A percentile compares a stretch with the other conserved stretches of the same genome.
These are phyloP conservation scores for Norana najaformis DNA, from an alignment of 2,888 invertebrate species.

Conservation along the genomic window DNA sequence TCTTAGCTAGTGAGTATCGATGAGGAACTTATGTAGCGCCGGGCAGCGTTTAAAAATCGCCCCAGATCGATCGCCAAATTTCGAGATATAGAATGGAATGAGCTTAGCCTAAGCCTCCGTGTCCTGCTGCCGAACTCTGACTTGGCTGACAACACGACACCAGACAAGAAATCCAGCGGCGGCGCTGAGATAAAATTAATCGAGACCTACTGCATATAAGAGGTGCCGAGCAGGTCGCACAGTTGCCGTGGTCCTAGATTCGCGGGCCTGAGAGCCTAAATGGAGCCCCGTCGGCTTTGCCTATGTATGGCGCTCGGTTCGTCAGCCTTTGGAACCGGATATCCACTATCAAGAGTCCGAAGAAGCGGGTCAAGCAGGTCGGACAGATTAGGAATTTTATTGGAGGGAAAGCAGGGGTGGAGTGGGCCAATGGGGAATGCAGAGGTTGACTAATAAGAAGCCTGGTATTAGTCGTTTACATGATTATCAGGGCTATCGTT, in stretches of 20 bases:
- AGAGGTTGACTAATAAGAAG: background rate
- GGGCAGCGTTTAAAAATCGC: background rate
- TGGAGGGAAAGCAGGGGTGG: background rate
- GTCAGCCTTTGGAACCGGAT: background rate
- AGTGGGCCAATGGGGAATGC: background rate
- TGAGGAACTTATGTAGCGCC: background rate
- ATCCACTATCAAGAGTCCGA: background rate
- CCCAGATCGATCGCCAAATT: background rate
- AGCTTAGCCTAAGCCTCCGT: background rate
- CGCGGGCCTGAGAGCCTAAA: background rate
- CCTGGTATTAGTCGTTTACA: background rate
- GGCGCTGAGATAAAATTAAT: conserved; percentile 7
- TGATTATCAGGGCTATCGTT: background rate
- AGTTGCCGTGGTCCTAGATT: background rate
- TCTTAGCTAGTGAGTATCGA: background rate
- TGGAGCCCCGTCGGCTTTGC: background rate
- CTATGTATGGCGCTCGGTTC: background rate
- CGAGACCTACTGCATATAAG: background rate
- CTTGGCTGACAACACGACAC: background rate
- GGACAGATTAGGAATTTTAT: background rate
- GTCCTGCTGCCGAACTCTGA: background rate
- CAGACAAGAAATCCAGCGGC: background rate
- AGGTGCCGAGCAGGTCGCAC: background rate
- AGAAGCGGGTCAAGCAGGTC: background rate
- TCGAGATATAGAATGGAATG: background rate